Evolutionary conservation across 2,888 invertebrate species (phyloP).

Genomic region (Octonoba sinensis): DNA sequence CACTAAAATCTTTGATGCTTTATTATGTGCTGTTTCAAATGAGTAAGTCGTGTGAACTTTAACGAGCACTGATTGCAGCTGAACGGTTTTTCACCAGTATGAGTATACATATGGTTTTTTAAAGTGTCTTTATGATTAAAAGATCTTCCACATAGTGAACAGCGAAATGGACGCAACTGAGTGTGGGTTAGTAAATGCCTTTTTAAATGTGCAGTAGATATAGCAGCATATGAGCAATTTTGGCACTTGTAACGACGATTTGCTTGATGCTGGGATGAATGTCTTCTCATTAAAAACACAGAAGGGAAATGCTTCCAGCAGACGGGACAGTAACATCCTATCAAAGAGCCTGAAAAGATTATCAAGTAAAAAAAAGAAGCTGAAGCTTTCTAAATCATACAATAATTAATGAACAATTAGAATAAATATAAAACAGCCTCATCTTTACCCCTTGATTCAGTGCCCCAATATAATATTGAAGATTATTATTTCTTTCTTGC

Average conservation of each 20-base stretch:
- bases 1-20: slow-evolving; percentile 36
- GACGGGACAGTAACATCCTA: slow-evolving; percentile 1
- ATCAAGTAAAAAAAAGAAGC: background rate
- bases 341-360: slow-evolving; percentile 9
- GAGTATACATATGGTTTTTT: slow-evolving; percentile 21
- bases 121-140: slow-evolving; percentile 41
- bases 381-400: background rate
- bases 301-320: slow-evolving; percentile 19
- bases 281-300: slow-evolving; percentile 2
- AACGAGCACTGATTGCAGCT: slow-evolving; percentile 41
- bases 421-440: too few relatives aligned
- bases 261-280: slow-evolving; percentile 20
- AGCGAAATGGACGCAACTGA: slow-evolving; percentile 14
- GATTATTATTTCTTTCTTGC: too few relatives aligned
- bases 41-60: slow-evolving; percentile 41
- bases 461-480: too few relatives aligned
- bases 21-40: slow-evolving; percentile 40
- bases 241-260: slow-evolving; percentile 55
- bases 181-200: slow-evolving; percentile 30
- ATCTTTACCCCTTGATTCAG: too few relatives aligned
- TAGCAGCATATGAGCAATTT: slow-evolving; percentile 43
- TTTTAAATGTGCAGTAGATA: slow-evolving; percentile 28
- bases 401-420: background rate
- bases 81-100: slow-evolving; percentile 40
- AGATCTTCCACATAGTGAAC: slow-evolving; percentile 24